Evolutionary conservation across 2,888 invertebrate genomes (phyloP), one percentile per base, ranked within the genome.

Genomic region (Macroteleia sp.): DNA sequence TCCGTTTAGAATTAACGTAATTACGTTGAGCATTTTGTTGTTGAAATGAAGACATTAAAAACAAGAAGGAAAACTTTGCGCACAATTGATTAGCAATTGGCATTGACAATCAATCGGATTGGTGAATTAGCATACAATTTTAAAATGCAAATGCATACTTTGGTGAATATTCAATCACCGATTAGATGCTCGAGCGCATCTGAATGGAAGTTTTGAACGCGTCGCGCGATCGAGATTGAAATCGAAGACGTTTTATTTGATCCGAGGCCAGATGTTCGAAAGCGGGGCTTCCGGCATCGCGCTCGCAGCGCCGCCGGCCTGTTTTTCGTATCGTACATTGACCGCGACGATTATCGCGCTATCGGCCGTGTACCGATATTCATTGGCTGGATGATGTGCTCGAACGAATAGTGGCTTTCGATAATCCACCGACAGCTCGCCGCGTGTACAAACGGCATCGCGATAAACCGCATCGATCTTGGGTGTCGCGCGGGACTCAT

Each of bases 311-410:
- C 62, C 41, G 44, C 48, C 54, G 62, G 20, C 30, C 44, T 52
- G 54, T 46, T 79, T 69, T 62, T n/a, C 41, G 52, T 39, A 64
- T 79, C 73, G 76, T 73, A 25, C 69, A 57, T 69, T 79, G 79
- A 64, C 67, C 67, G 69, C 64, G 46, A 32, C 54, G 57, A 56
- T 76, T 64, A 79, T 71, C 57, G 79, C 75, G 50, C 59, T 67
- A 67, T 57, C 67, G 67, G 50, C 62, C 25, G 25, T 41, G 56
- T 64, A 56, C 44, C 66, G 61, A 71, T 71, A 66, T 59, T 70
- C 59, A 54, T 67, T 69, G 50, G 32, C 39, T 22, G 10, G 32
- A 20, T 56, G 66, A 71, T 66, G 66, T 56, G 46, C 48, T 36
- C 44, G 42, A 48, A 19, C 66, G 67, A 50, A 39, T 61, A 54